Evolutionary conservation across 2,113 vertebrate species (phyloP).

Genomic region (Eclectus roratus): DNA sequence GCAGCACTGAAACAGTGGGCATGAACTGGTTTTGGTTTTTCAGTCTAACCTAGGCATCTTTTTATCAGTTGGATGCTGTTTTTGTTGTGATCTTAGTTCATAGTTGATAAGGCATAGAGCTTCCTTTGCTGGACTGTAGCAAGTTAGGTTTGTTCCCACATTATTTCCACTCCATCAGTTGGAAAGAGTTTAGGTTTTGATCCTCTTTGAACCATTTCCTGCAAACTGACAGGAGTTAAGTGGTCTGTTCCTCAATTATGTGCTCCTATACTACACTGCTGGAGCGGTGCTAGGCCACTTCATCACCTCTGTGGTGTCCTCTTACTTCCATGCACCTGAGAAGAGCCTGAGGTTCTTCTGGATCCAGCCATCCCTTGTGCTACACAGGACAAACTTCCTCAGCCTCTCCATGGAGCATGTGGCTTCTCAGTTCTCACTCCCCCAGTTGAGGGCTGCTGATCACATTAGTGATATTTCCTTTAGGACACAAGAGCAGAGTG

Average conservation of each 20-base stretch:
- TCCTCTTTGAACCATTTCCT: not conserved
- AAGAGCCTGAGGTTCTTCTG: not conserved
- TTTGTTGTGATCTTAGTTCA: not conserved
- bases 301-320: not conserved
- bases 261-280: not conserved
- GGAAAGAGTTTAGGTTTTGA: not conserved
- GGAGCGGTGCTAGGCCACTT: not conserved
- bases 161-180: not conserved
- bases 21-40: rapidly evolving
- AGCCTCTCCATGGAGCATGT: rapidly evolving
- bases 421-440: not conserved
- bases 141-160: not conserved
- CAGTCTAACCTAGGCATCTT: not conserved
- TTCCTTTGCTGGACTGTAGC: not conserved
- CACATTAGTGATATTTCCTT: not conserved
- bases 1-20: not conserved
- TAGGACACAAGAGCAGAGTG: not conserved
- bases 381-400: not conserved
- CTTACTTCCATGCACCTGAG: not conserved
- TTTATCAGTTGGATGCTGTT: not conserved
- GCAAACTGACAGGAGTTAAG: not conserved
- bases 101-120: rapidly evolving
- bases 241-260: not conserved
- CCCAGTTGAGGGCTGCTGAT: not conserved
- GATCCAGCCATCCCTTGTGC: not conserved